Evolutionary conservation across 1,140 invertebrate species (phyloP), one percentile per base, ranked within the genome.

Genomic region (Anthonomus grandis): DNA sequence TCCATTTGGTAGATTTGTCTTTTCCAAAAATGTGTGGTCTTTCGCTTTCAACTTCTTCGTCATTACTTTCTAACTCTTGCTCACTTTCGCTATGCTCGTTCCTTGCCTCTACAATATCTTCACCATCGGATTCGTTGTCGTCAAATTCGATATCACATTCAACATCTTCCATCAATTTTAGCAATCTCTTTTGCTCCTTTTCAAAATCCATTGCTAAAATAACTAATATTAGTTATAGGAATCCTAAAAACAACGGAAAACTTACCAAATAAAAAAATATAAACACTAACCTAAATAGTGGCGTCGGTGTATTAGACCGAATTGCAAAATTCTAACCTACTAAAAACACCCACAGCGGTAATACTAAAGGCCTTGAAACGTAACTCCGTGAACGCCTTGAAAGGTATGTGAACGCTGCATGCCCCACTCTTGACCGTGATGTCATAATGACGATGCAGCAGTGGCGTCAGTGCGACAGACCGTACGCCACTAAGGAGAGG

Each of bases 171-270:
- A 39, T 39, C n/a, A 39, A 17, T 15, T 39, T 39, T 12, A 39
- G 37, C 17, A 39, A 15, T 39, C 37, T 39, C 13, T 39, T 9
- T 39, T 39, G 37, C 17, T 39, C 37, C 17, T 39, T 39, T 13
- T 39, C 37, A 39, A n/a, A 39, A 12, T 39, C 37, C 37, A 39
- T 39, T 39, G 13, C 37, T 39, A 39, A 39, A 39, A 39, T 39
- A 39, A 12, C 5, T 39, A 9, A 39, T n/a, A 9, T n/a, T 39
- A n/a, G 17, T 39, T 15, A 39, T 39, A 39, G 17, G 10, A 39
- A 12, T n/a, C 37, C 10, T 15, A 9, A 39, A 39, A n/a, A 39
- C 6, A 39, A n/a, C 15, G 5, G 6, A 39, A 39, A 39, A 39
- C 37, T 39, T 39, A 39, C 37, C 37, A n/a, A n/a, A n/a, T n/a